Evolutionary conservation across 2,797 vertebrate genomes (phyloP).

Genomic region (Menidia menidia): DNA sequence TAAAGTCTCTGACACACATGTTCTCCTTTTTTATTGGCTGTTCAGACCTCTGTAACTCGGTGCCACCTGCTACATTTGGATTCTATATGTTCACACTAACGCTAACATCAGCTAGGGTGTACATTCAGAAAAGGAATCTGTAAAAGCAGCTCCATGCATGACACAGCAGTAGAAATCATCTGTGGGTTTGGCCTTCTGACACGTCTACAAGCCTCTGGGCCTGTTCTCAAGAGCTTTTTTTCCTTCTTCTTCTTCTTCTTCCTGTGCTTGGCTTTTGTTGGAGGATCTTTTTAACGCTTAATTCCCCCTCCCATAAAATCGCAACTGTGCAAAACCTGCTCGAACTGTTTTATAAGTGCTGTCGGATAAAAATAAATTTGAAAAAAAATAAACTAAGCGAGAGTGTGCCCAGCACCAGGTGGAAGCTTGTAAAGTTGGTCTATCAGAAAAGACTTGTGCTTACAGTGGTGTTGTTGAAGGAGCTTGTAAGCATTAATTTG

Average conservation of each 20-base stretch:
- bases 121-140: slow-evolving; percentile 63
- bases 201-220: not conserved
- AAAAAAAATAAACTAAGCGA: not conserved
- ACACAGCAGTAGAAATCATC: slow-evolving; percentile 21
- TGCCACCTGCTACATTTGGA: slow-evolving; percentile 68
- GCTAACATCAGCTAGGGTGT: slow-evolving; percentile 40
- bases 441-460: slow-evolving; percentile 10
- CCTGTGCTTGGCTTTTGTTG: not conserved
- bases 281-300: not conserved
- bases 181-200: not conserved
- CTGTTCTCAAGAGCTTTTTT: not conserved
- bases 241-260: not conserved
- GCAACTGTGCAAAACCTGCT: slow-evolving; percentile 3
- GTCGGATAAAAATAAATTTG: not conserved
- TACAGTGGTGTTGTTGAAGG: not conserved
- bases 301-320: not conserved
- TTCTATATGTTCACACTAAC: slow-evolving; percentile 57
- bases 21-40: slow-evolving; percentile 11
- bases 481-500: slow-evolving; percentile 1
- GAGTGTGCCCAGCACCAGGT: slow-evolving; percentile 3
- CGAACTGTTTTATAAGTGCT: not conserved
- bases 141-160: slow-evolving; percentile 4
- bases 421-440: not conserved
- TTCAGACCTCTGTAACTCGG: slow-evolving; percentile 50
- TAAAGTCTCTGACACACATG: slow-evolving; percentile 41